Percentiles rank a stretch among this genome's conserved stretches.
These are phyloP conservation scores for Cervus canadensis DNA, from an alignment of 2,113 vertebrate species.

Conservation along the genomic window DNA sequence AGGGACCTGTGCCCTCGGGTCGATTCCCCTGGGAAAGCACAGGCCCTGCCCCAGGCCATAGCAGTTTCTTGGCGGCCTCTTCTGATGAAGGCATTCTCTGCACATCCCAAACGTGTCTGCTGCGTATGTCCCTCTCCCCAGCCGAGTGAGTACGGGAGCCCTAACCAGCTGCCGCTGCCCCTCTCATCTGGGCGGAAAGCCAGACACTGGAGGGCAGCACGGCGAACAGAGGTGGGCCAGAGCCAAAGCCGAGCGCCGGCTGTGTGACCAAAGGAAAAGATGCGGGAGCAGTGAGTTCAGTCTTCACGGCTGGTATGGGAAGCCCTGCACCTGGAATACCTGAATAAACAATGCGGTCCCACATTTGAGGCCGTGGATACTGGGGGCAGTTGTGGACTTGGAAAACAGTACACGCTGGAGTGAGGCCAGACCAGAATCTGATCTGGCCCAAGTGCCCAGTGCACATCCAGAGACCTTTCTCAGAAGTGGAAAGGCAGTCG, in stretches of 20 bases:
- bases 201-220: neutral
- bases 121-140: neutral
- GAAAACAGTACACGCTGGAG: neutral
- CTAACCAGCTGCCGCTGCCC: neutral
- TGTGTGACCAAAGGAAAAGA: neutral
- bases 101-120: neutral
- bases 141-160: neutral
- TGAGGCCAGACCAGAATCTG: neutral
- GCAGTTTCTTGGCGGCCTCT: rapidly evolving
- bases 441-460: neutral
- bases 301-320: neutral
- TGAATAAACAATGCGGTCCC: neutral
- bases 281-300: neutral
- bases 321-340: neutral
- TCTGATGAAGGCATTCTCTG: neutral
- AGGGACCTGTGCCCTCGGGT: neutral
- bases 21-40: neutral
- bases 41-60: neutral
- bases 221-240: neutral
- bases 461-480: neutral
- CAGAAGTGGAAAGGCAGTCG: neutral
- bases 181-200: neutral
- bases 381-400: neutral
- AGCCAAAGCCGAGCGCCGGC: neutral
- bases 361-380: neutral